Conservation (phyloP, 2,888 invertebrate genomes). For the Heliconius ethilla region DNA sequence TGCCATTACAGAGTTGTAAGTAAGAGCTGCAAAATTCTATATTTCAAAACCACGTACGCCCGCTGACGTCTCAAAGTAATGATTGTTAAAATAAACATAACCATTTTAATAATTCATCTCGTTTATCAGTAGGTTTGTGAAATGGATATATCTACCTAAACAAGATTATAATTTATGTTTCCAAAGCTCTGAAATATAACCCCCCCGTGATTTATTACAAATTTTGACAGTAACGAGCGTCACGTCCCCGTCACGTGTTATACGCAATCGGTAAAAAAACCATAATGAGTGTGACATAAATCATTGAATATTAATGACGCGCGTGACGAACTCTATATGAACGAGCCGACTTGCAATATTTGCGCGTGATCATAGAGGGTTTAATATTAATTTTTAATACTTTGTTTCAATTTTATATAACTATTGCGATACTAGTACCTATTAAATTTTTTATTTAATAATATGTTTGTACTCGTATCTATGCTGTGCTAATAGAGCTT, state of each 20-base stretch:
- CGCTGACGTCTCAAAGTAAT: not conserved
- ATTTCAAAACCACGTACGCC: no score
- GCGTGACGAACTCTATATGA: conserved; percentile 38
- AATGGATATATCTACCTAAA: not conserved
- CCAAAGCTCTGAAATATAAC: conserved; percentile 7
- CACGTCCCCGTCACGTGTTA: conserved; percentile 9
- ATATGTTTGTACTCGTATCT: no score
- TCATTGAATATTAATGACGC: conserved; percentile 40
- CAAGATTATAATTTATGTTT: conserved; percentile 4
- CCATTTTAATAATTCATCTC: conserved; percentile 10
- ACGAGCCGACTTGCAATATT: conserved; percentile 21
- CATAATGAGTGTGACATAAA: conserved; percentile 40
- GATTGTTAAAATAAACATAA: not conserved
- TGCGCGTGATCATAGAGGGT: conserved; percentile 13
- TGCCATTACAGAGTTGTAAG: no score
- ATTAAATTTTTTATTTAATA: no score
- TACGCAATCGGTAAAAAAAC: conserved; percentile 31
- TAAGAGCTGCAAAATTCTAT: no score
- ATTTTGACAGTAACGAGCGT: conserved; percentile 35
- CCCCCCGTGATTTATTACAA: conserved; percentile 38
- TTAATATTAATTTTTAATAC: no score
- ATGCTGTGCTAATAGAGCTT: no score
- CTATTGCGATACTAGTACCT: no score
- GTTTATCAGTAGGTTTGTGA: conserved; percentile 11
- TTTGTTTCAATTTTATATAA: no score